These are phyloP conservation scores for Tachuris rubrigastra DNA, from an alignment of 2,113 vertebrate genomes.

Conservation along the genomic window DNA sequence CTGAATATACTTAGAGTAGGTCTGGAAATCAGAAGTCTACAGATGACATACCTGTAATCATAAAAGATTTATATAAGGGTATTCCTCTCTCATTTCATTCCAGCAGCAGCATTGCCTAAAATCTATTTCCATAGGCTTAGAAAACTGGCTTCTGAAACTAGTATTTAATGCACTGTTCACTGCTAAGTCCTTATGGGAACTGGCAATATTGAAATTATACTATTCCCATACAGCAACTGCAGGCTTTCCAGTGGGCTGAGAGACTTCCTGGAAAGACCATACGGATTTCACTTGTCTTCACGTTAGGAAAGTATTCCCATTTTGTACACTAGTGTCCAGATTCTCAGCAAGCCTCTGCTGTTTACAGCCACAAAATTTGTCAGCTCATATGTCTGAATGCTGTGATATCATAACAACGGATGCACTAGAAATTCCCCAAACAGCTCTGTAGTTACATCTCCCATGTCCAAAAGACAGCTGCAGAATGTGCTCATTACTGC, in stretches of 20 bases:
- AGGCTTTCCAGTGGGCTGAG: conserved; percentile 5
- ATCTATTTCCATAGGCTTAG: conserved; percentile 58
- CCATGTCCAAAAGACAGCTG: conserved; percentile 20
- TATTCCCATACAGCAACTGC: conserved; percentile 8
- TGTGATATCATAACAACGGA: background rate
- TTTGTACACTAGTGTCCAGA: conserved; percentile 17
- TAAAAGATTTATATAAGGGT: conserved; percentile 70
- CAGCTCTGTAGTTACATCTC: conserved; percentile 1
- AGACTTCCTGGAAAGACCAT: background rate
- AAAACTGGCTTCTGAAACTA: conserved; percentile 37
- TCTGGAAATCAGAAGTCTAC: conserved; percentile 50
- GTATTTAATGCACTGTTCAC: conserved; percentile 34
- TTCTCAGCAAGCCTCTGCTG: conserved; percentile 48
- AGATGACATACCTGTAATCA: conserved; percentile 44
- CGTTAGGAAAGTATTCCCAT: conserved; percentile 5
- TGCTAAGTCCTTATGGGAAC: conserved; percentile 24
- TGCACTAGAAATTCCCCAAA: conserved; percentile 15
- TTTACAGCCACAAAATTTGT: conserved; percentile 59
- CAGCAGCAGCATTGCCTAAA: conserved; percentile 49
- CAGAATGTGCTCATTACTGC: background rate
- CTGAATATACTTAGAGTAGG: conserved; percentile 47
- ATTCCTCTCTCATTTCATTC: conserved; percentile 65
- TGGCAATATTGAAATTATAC: conserved; percentile 4
- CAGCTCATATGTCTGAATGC: conserved; percentile 30
- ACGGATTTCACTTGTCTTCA: conserved; percentile 28